Percentiles rank a stretch among this genome's conserved stretches.
Conservation (phyloP, 2,113 vertebrate species). For the Leptodactylus fuscus region DNA sequence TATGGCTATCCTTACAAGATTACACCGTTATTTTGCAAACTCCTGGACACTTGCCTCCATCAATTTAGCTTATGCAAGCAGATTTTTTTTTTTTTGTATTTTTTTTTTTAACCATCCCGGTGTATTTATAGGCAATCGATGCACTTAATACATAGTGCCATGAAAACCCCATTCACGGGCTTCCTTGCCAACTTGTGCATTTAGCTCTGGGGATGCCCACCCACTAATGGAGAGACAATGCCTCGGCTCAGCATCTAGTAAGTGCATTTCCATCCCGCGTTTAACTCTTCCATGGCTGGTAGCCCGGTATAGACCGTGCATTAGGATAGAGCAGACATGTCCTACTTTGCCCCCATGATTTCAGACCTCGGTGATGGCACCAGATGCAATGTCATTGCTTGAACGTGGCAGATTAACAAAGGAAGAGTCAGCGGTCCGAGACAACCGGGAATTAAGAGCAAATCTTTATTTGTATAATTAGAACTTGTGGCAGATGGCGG, state of each 20-base stretch:
- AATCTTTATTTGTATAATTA: constrained; percentile 1
- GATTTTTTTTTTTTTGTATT: too few species aligned
- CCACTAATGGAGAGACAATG: constrained; percentile 38
- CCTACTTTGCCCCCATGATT: neutral
- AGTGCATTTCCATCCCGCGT: neutral
- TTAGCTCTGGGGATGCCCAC: constrained; percentile 46
- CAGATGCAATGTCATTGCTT: neutral
- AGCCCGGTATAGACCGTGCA: neutral
- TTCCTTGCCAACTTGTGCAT: constrained; percentile 46
- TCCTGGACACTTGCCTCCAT: too few species aligned
- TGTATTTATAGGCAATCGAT: constrained; percentile 45
- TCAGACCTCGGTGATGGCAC: neutral
- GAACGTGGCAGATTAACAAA: neutral
- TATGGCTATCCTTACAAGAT: too few species aligned
- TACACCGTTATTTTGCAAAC: too few species aligned
- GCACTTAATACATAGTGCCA: neutral
- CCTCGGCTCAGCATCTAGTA: neutral
- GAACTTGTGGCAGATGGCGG: neutral
- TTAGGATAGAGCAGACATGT: neutral
- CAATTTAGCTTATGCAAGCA: too few species aligned
- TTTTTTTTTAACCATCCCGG: too few species aligned
- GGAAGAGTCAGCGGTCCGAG: neutral
- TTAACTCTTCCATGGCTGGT: neutral
- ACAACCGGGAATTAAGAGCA: neutral
- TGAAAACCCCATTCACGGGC: neutral